These are phyloP conservation scores for Tetragonula carbonaria DNA, from an alignment of 2,888 invertebrate genomes.

Conservation along the genomic window DNA sequence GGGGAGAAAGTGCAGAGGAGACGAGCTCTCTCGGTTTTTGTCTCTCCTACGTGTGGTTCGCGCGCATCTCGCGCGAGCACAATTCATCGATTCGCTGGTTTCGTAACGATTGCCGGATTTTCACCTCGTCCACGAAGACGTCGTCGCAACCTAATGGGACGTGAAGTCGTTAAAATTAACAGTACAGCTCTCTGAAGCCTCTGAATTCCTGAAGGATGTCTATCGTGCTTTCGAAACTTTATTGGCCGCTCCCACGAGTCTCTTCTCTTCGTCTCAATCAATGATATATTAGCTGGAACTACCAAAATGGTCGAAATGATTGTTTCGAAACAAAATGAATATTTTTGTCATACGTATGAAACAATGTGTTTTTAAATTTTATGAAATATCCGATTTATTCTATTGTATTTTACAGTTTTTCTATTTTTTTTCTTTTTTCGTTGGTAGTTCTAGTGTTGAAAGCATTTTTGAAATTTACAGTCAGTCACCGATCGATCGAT, in stretches of 20 bases:
- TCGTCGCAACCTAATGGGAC: conserved; percentile 13
- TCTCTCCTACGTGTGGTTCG: conserved; percentile 68
- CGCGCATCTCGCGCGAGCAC: conserved; percentile 38
- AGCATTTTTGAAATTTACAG: background rate
- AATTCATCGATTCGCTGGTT: conserved; percentile 66
- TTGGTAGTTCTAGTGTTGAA: background rate
- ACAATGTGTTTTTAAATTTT: no score
- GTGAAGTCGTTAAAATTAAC: conserved; percentile 19
- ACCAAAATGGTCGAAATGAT: background rate
- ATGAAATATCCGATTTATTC: no score
- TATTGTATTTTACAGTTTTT: no score
- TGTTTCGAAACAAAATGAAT: background rate
- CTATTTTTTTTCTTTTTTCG: no score
- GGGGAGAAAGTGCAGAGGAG: conserved; percentile 69
- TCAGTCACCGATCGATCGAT: background rate
- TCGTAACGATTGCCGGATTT: conserved; percentile 61
- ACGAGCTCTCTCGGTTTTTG: conserved; percentile 57
- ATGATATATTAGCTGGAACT: no score
- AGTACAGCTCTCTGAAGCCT: background rate
- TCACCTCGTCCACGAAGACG: conserved; percentile 30
- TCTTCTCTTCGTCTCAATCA: background rate
- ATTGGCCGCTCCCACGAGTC: background rate
- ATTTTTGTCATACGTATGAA: background rate
- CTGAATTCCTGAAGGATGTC: conserved; percentile 1
- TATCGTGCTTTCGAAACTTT: background rate